Evolutionary conservation across 2,113 vertebrate genomes (phyloP).

Genomic region (Nothoprocta perdicaria): DNA sequence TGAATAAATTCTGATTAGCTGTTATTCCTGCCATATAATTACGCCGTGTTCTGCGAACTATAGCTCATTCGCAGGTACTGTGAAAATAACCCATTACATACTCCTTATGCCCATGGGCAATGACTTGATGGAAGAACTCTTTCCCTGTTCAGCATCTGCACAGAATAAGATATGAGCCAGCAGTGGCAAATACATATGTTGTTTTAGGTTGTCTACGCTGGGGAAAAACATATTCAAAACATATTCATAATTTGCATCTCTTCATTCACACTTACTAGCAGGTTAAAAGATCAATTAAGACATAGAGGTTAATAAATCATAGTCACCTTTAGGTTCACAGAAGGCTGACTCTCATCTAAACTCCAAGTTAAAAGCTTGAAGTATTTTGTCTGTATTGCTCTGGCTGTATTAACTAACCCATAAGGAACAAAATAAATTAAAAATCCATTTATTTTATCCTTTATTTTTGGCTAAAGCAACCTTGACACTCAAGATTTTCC

Average conservation of each 20-base stretch:
- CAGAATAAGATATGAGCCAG: background rate
- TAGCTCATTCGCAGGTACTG: background rate
- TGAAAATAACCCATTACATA: slow-evolving; percentile 9
- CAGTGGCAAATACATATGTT: background rate
- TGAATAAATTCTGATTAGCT: background rate
- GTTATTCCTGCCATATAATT: background rate
- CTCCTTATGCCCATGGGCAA: background rate
- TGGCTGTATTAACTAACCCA: background rate
- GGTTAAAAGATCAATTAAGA: background rate
- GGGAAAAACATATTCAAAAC: background rate
- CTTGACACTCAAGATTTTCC: background rate
- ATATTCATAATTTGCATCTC: background rate
- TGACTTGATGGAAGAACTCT: background rate
- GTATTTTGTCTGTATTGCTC: background rate
- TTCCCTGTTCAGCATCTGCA: background rate
- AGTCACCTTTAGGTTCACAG: background rate
- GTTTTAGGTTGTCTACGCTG: background rate
- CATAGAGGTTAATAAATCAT: background rate
- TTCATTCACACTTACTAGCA: background rate
- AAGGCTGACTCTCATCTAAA: background rate
- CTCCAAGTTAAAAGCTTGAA: background rate
- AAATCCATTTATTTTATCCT: background rate
- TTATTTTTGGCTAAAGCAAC: background rate
- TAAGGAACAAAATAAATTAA: background rate
- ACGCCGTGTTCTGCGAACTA: background rate